Base-by-base conservation (phyloP, 2,797 vertebrate genomes). In the Pangasius macronema region DNA sequence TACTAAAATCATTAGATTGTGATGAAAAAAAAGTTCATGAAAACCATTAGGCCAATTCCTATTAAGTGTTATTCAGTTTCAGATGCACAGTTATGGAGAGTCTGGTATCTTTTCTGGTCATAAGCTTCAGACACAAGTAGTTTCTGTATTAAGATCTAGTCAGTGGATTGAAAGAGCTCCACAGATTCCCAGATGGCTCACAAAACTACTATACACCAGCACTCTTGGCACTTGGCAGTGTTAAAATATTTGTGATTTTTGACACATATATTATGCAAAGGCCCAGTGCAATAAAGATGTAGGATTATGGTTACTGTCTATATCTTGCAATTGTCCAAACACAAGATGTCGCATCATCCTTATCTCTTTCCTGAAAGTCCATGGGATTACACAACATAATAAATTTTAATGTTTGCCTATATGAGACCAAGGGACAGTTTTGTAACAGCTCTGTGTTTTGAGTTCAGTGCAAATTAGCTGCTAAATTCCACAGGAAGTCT, bases 401-500 rank as follows among this genome's bases (percentile, higher is more conserved):
- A 46, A 42, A 3, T 61, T 65, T 46, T 67, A 9, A 18, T 82
- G 13, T 82, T 65, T 82, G 42, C 42, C 24, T 76, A 61, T 59
- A 49, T 24, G 33, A 65, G 59, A 65, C 59, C 61, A 83, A 30
- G 42, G 51, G 67, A 33, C 8, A 84, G 20, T 53, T 70, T 57
- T 39, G 63, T 33, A 14, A 30, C 61, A 51, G 42, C 18, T 49
- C 11, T 42, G 59, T 59, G 36, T 42, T 49, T 30, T 49, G n/a
- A 3, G 22, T 55, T 84, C 6, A 55, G 33, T 39, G 65, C 20
- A 70, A 55, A 84, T 70, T 3, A 36, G 49, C 82, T 84, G 30
- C 30, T 70, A 84, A 39, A 55, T 22, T 83, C 39, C 63, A 51
- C 46, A 83, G 61, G 80, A 82, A 39, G 51, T 33, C 63, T 33